A percentile compares a stretch with the other conserved stretches of the same genome.
Evolutionary conservation across 2,797 vertebrate genomes (phyloP).

Genomic region (Gadopsis marmoratus): DNA sequence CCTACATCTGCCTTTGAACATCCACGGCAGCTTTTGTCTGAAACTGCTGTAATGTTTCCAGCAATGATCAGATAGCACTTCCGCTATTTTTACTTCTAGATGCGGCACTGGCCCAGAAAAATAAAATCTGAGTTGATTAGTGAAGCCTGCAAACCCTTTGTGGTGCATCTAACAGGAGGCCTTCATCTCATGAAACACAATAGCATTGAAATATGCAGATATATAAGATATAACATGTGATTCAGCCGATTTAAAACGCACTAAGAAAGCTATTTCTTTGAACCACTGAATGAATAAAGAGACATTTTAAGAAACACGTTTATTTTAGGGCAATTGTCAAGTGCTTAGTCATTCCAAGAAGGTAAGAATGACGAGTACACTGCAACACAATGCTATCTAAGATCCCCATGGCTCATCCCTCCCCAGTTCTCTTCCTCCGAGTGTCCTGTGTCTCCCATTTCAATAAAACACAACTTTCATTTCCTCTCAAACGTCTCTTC

Average conservation of each 20-base stretch:
- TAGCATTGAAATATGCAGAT: slow-evolving; percentile 58
- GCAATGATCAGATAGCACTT: slow-evolving; percentile 69
- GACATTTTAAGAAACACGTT: slow-evolving; percentile 65
- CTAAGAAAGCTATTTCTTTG: slow-evolving; percentile 37
- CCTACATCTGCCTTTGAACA: slow-evolving; percentile 69
- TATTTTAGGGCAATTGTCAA: slow-evolving; percentile 66
- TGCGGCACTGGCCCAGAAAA: slow-evolving; percentile 74
- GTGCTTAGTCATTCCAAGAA: slow-evolving; percentile 54
- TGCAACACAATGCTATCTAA: not conserved
- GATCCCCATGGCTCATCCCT: not conserved
- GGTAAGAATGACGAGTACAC: slow-evolving; percentile 26
- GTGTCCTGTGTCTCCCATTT: not conserved
- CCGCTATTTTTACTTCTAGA: slow-evolving; percentile 74
- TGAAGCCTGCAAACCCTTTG: slow-evolving; percentile 67
- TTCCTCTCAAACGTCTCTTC: slow-evolving; percentile 37
- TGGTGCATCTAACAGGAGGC: slow-evolving; percentile 60
- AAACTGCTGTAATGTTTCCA: slow-evolving; percentile 69
- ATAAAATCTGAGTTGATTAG: slow-evolving; percentile 69
- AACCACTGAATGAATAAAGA: slow-evolving; percentile 39
- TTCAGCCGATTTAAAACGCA: slow-evolving; percentile 44
- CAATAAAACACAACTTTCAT: slow-evolving; percentile 2
- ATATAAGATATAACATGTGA: not conserved
- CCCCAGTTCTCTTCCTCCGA: not conserved
- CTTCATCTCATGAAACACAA: slow-evolving; percentile 61
- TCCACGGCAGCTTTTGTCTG: slow-evolving; percentile 69